phyloP scores from a whole-genome alignment of 2,888 invertebrate species.

The Anaspis maculata region DNA sequence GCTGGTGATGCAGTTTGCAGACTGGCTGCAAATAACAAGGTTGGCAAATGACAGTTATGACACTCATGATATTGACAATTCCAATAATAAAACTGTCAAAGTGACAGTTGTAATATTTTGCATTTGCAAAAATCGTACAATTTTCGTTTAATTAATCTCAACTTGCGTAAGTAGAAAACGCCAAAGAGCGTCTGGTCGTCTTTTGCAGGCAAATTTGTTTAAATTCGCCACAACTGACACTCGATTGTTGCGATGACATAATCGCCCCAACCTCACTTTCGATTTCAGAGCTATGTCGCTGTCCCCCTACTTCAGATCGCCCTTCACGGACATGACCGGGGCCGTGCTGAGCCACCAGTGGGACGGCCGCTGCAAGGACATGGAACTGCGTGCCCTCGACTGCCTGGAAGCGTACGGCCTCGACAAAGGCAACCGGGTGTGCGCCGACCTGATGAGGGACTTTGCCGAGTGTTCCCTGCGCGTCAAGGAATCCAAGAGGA shows the following conservation, averaged over 20 bases:
- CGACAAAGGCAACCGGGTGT: constrained; percentile 55
- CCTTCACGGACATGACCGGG: constrained; percentile 65
- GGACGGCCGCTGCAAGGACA: constrained; percentile 54
- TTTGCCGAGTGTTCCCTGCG: constrained; percentile 60
- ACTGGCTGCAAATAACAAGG: no score
- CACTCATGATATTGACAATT: no score
- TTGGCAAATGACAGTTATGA: no score
- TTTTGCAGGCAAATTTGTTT: no score
- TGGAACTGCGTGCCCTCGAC: constrained; percentile 65
- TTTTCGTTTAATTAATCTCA: no score
- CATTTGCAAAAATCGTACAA: no score
- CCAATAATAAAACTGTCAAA: no score
- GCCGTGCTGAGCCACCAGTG: constrained; percentile 57
- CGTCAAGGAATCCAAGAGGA: constrained; percentile 53
- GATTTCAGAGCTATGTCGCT: constrained; percentile 45
- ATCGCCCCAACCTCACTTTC: constrained; percentile 9
- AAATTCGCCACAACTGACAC: no score
- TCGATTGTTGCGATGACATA: constrained; percentile 8
- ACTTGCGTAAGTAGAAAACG: no score
- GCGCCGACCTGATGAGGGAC: constrained; percentile 55
- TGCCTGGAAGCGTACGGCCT: constrained; percentile 76
- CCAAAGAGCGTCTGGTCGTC: no score
- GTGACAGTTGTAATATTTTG: no score
- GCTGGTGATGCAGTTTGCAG: no score
- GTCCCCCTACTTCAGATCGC: constrained; percentile 58